Base-by-base conservation (phyloP, 1,140 invertebrate genomes). In the Drosophila pallidifrons region DNA sequence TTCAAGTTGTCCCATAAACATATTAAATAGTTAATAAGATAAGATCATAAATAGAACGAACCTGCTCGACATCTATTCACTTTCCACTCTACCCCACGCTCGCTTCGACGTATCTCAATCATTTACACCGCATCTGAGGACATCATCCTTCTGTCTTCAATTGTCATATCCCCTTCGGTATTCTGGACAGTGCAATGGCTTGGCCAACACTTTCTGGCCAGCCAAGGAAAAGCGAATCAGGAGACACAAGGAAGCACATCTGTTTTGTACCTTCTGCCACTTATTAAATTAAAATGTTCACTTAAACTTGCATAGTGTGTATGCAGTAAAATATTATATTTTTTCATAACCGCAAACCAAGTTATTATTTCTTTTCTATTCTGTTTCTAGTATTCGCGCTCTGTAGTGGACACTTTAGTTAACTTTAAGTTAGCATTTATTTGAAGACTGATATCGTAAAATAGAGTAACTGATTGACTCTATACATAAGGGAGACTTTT, bases 281-380 rank as follows among this genome's bases (percentile, higher is more conserved):
- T 91, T 91, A 92, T 92, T 92, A 91, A 88, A 91, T 75, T 88
- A 65, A 91, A 91, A 91, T 82, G 83, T 83, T 71, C 61, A 63
- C 58, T 61, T 85, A 81, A 81, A 85, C 55, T 79, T 77, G 55
- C 46, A 30, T 32, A 10, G 65, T 49, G 52, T 47, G 57, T 43
- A 43, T 90, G 90, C 77, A 85, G 67, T 81, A 81, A 70, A 88
- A 81, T 77, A 79, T 86, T 85, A 77, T 77, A 79, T 86, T 85
- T 86, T 85, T 83, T 69, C 70, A 67, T 67, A 81, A 59, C 83
- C 69, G 25, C 70, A 71, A 47, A 71, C 66, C 67, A 77, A 87
- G 73, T 71, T 81, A 71, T 83, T 75, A 80, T 83, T 68, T 65
- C 68, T 73, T 89, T 74, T 65, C 13, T 64, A 10, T 52, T 30